phyloP scores from a whole-genome alignment of 2,797 vertebrate species.

The Antrozous pallidus region DNA sequence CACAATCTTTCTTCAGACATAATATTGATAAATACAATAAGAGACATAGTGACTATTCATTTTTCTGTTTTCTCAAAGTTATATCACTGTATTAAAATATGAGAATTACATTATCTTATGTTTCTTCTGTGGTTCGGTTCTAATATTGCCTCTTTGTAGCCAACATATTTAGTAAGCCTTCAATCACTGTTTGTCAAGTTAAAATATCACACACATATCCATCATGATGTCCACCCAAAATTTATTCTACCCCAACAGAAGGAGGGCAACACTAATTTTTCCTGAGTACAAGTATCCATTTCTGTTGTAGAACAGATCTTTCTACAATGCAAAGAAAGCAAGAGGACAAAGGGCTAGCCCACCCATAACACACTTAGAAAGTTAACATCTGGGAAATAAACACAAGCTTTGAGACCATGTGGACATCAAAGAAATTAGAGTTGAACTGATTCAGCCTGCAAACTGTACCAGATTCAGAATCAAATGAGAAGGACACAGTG shows the following conservation, averaged over 20 bases:
- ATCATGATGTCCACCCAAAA: not conserved
- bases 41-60: not conserved
- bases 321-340: not conserved
- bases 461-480: not conserved
- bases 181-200: not conserved
- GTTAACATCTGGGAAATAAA: not conserved
- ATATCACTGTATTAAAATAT: not conserved
- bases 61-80: not conserved
- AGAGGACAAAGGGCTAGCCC: not conserved
- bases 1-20: not conserved
- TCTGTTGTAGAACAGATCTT: not conserved
- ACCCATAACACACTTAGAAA: not conserved
- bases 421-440: not conserved
- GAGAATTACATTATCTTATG: not conserved
- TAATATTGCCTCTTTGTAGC: not conserved
- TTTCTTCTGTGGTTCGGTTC: not conserved
- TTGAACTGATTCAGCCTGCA: not conserved
- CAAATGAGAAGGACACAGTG: not conserved
- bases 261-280: not conserved
- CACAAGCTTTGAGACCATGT: not conserved
- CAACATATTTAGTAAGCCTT: not conserved
- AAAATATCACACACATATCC: not conserved
- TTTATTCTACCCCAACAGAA: not conserved
- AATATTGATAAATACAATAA: constrained; percentile 5
- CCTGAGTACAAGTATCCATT: not conserved